These are phyloP conservation scores for Netelia fuscicornis DNA, from an alignment of 2,888 invertebrate genomes.

Conservation along the genomic window DNA sequence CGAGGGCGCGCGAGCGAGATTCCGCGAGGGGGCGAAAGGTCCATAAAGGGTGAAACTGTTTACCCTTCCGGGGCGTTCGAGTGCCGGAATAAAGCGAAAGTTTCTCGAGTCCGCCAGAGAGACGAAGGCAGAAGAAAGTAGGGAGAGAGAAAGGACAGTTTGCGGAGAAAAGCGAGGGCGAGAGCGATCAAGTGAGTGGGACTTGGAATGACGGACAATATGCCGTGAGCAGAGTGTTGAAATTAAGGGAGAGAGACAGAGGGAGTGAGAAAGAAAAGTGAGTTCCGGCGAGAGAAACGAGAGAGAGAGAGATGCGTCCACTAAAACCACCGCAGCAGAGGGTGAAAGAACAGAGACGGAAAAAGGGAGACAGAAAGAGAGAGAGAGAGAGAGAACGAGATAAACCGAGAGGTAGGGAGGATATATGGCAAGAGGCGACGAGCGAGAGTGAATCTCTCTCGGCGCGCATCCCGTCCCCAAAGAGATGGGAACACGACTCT, in stretches of 20 bases:
- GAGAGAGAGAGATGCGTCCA: conserved; percentile 45
- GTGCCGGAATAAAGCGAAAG: background rate
- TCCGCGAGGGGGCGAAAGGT: conserved; percentile 46
- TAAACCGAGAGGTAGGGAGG: conserved; percentile 10
- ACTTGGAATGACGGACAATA: conserved; percentile 47
- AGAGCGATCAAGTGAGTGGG: conserved; percentile 47
- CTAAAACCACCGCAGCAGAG: conserved; percentile 39
- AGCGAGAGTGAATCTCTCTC: conserved; percentile 61
- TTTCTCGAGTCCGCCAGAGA: conserved; percentile 55
- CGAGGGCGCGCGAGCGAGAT: conserved; percentile 29
- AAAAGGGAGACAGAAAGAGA: background rate
- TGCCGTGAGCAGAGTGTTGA: conserved; percentile 45
- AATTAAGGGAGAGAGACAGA: conserved; percentile 60
- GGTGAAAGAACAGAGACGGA: conserved; percentile 46
- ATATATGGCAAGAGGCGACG: conserved; percentile 18
- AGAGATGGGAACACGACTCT: conserved; percentile 75
- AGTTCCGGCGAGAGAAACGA: conserved; percentile 50
- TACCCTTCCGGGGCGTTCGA: conserved; percentile 55
- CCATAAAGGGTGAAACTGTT: conserved; percentile 65
- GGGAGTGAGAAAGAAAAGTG: conserved; percentile 57
- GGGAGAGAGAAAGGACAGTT: conserved; percentile 2
- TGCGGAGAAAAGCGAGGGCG: conserved; percentile 6
- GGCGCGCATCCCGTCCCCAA: conserved; percentile 53
- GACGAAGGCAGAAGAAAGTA: background rate
- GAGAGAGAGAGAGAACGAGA: conserved; percentile 20